phyloP scores from a whole-genome alignment of 2,888 invertebrate species.

The Rhyacophila evoluta region DNA sequence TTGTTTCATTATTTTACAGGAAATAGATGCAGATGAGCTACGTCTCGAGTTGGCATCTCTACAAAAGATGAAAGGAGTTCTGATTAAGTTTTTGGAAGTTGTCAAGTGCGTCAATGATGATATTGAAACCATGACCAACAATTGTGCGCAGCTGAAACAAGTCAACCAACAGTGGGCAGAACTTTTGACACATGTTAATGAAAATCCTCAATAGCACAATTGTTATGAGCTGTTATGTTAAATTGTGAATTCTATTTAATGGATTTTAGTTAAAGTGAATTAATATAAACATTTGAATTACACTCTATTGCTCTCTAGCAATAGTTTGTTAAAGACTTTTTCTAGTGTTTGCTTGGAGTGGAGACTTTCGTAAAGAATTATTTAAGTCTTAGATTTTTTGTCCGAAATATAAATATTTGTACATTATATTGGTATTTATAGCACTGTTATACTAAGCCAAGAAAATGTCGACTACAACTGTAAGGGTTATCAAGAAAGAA shows the following conservation, averaged over 20 bases:
- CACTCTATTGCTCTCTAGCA: no score
- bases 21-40: slow-evolving; percentile 60
- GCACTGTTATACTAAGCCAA: no score
- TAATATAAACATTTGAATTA: no score
- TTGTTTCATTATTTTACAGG: no score
- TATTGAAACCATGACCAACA: slow-evolving; percentile 59
- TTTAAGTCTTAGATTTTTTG: no score
- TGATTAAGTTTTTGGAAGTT: slow-evolving; percentile 60
- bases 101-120: slow-evolving; percentile 60
- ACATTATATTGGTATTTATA: no score
- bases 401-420: no score
- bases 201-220: neutral
- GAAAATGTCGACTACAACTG: slow-evolving; percentile 41
- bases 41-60: slow-evolving; percentile 62
- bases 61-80: slow-evolving; percentile 59
- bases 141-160: slow-evolving; percentile 60
- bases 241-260: neutral
- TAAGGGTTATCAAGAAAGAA: slow-evolving; percentile 63
- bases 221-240: neutral
- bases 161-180: slow-evolving; percentile 62
- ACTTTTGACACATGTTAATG: slow-evolving; percentile 5
- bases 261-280: no score
- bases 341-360: no score
- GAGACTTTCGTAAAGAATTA: no score
- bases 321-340: no score